These are phyloP conservation scores for Cyprinus carpio DNA, from an alignment of 2,113 vertebrate species.

Conservation along the genomic window DNA sequence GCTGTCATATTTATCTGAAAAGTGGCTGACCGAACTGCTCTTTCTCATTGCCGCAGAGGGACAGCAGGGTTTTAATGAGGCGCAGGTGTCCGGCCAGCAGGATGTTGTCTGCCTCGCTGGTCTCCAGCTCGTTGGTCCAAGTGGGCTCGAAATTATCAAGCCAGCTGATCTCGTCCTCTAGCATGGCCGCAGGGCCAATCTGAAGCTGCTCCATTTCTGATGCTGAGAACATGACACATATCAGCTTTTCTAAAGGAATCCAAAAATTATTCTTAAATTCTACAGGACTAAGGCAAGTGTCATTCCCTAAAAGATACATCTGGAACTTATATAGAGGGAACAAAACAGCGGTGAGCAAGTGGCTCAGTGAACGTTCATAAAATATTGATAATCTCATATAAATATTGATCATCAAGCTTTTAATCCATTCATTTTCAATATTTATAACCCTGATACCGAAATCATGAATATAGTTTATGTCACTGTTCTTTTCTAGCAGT, in stretches of 20 bases:
- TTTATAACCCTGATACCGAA: too few species aligned
- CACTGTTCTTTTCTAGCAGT: too few species aligned
- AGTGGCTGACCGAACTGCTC: slow-evolving; percentile 88
- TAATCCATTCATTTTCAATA: too few species aligned
- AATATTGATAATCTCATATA: neutral
- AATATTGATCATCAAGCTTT: too few species aligned
- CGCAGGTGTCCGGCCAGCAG: slow-evolving; percentile 92
- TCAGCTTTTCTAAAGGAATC: neutral
- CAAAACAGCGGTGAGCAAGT: neutral
- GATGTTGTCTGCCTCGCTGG: slow-evolving; percentile 95
- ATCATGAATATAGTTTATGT: too few species aligned
- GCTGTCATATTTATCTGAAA: neutral
- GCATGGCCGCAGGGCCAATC: slow-evolving; percentile 91
- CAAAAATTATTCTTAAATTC: neutral
- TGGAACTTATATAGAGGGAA: neutral
- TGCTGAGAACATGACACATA: slow-evolving; percentile 66
- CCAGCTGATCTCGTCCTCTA: slow-evolving; percentile 99
- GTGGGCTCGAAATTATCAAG: slow-evolving; percentile 98
- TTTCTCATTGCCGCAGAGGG: slow-evolving; percentile 93
- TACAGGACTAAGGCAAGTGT: neutral
- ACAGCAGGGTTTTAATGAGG: slow-evolving; percentile 97
- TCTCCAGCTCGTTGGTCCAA: slow-evolving; percentile 93
- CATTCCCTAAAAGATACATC: slow-evolving; percentile 60
- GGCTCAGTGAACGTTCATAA: neutral
- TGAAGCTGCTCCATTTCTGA: slow-evolving; percentile 96